phyloP scores from a whole-genome alignment of 2,888 invertebrate species.

The Xiphydria camelus region DNA sequence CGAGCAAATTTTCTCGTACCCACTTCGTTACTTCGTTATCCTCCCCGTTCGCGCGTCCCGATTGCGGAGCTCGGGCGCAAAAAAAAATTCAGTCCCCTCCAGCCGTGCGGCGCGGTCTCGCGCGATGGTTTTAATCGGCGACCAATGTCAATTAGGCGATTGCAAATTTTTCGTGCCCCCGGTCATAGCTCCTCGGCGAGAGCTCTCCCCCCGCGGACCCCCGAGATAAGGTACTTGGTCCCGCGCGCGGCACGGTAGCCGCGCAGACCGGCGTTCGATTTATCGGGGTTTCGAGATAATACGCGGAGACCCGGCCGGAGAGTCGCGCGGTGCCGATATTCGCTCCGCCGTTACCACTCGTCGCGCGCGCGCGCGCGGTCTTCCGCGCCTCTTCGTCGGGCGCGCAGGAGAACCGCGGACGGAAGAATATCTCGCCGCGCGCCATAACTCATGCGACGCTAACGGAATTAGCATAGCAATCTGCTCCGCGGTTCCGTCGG shows the following conservation, averaged over 20 bases:
- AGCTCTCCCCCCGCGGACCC: not conserved
- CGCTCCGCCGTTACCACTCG: no score
- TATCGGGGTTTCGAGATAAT: conserved; percentile 43
- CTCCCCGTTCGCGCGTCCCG: no score
- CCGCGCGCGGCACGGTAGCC: conserved; percentile 1
- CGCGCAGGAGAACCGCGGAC: not conserved
- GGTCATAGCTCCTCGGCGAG: no score
- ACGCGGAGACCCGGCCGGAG: conserved; percentile 27
- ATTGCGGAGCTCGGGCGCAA: no score
- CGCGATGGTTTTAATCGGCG: conserved; percentile 41
- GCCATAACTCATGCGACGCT: conserved; percentile 47
- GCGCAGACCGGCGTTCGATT: conserved; percentile 39
- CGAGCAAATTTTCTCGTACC: not conserved
- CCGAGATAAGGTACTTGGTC: conserved; percentile 1
- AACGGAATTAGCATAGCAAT: conserved; percentile 50
- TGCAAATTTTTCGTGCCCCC: conserved; percentile 13
- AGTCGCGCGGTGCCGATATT: no score
- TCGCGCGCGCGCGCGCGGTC: no score
- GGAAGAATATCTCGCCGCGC: conserved; percentile 23
- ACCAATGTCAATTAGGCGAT: conserved; percentile 49
- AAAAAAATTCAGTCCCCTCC: no score
- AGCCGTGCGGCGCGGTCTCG: no score
- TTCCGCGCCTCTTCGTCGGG: not conserved
- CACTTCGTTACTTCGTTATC: not conserved
- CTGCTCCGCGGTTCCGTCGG: conserved; percentile 18